Evolutionary conservation across 64 coral and sea anemone species (phyloP), one percentile per base, ranked within the genome.

Genomic region (Pocillopora damicornis): DNA sequence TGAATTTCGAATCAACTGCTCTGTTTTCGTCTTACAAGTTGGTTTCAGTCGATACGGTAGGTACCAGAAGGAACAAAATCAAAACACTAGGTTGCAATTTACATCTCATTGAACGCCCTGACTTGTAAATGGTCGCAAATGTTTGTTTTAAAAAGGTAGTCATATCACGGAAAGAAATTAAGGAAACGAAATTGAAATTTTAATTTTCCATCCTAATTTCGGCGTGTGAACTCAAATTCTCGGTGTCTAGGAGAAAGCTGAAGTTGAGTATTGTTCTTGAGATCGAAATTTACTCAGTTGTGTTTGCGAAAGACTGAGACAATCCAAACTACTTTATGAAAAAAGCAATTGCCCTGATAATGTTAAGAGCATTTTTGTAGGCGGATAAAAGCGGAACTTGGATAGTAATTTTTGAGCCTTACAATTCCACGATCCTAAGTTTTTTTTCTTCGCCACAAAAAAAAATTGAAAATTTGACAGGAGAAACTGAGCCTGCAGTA

Each of bases 251-350:
- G 25, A 25, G 20, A 11, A 58, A 8, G 45, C 56, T 68, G 22
- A 72, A 63, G 65, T 85, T 85, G 37, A 20, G 11, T 85, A 72
- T 85, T 72, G 63, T 71, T 85, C 1, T 85, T 72, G 36, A 42
- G 13, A 18, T 73, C 65, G 60, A 58, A 38, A 66, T 85, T 85
- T 85, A 58, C 81, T 85, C 81, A 85, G 81, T 85, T 85, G 81
- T 85, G 20, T 85, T 85, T 85, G 81, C 81, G n/a, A 16, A 72
- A 13, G 63, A 85, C 42, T 15, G 71, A 23, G 37, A 85, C 81
- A 85, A 30, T 85, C 72, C 71, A 4, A 85, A 85, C 63, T 73
- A 22, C 35, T 66, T 85, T 85, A 71, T 85, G 81, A 73, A 59
- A 25, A 85, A 72, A 85, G 64, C 81, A 85, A 85, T 85, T 85